Evolutionary conservation across 92 coral and sea anemone genomes (phyloP), one percentile per base, ranked within the genome.

Genomic region (Parazoanthus darwini): DNA sequence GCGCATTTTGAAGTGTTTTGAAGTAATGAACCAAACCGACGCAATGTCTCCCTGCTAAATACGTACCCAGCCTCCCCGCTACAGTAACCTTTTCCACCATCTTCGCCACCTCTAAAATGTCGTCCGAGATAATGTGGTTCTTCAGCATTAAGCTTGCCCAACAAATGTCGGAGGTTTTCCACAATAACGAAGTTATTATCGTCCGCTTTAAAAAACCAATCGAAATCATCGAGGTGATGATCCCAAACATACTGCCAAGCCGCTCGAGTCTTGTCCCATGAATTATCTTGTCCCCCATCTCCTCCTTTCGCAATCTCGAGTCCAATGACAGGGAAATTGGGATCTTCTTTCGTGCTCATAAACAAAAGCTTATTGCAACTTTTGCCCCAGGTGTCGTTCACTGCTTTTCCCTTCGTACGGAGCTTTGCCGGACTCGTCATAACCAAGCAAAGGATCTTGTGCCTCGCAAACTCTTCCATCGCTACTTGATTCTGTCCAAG

Each of bases 401-500:
- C 92, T 1, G 99, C 94, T 72, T 93, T 95, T 13, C 98, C 98
- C 82, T 95, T 93, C 36, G 86, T 81, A 29, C 87, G 66, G 20
- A 95, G 88, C 5, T 86, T 91, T 25, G 76, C 75, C 0, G 98
- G 97, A 72, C 92, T 94, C 13, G 98, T 94, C 98, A 95, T 91
- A 5, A 97, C 96, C 98, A 98, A 95, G 89, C 98, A 97, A 33
- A 97, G 88, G 2, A 97, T 86, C 76, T 91, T 84, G 26, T 88
- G 88, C 14, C 80, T 89, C 37, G 70, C 44, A 51, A 78, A 81
- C 59, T 91, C 93, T 39, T 70, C 2, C 42, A 46, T 50, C 22
- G 94, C 91, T 58, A 76, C 90, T 74, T 84, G 58, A 80, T 87
- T 88, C 68, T 74, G 68, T 25, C 85, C 74, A 1, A 81, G 89